Percentiles rank a stretch among this genome's conserved stretches.
Conservation (phyloP, 1,140 invertebrate genomes). For the Neotoxoptera formosana region DNA sequence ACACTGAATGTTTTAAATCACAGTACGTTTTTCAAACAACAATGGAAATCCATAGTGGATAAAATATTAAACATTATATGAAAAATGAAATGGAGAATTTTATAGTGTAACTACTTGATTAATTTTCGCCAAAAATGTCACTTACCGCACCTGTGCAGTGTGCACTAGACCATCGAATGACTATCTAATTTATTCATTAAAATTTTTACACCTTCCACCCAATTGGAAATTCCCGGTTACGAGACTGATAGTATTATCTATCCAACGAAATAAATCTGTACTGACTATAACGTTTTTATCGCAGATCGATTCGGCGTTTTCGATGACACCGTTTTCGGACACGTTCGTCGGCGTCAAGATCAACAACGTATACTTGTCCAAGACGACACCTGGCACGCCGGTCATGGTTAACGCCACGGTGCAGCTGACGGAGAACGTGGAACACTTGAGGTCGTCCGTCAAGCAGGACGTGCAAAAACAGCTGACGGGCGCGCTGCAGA, state of each 20-base stretch:
- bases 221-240: no score
- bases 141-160: no score
- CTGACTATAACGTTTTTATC: background rate
- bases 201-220: no score
- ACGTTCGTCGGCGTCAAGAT: constrained; percentile 82
- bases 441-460: constrained; percentile 73
- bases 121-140: no score
- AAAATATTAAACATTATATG: no score
- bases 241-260: background rate
- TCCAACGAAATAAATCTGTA: background rate
- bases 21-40: no score
- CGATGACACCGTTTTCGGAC: constrained; percentile 86
- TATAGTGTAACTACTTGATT: no score
- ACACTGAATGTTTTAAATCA: no score
- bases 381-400: constrained; percentile 58
- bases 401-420: constrained; percentile 87
- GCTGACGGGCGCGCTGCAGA: constrained; percentile 81
- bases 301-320: constrained; percentile 86
- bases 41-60: no score
- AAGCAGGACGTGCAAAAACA: constrained; percentile 82
- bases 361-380: constrained; percentile 78
- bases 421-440: constrained; percentile 74
- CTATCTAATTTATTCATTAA: no score
- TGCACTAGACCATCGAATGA: no score
- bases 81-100: no score